phyloP scores from a whole-genome alignment of 2,888 invertebrate species.

The Himalopsyche japonica region DNA sequence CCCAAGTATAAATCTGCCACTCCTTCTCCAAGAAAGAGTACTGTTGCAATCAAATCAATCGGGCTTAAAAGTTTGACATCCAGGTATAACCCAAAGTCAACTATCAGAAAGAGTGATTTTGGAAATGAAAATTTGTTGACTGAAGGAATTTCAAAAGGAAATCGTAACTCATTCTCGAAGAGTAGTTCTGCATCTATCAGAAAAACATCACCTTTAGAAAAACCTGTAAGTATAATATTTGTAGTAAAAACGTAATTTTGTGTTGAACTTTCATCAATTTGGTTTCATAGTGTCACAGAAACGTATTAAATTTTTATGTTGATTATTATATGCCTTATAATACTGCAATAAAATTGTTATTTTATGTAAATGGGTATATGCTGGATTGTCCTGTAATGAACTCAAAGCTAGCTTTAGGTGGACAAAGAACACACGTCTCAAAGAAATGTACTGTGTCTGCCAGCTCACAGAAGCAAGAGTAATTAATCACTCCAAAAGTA shows the following conservation, averaged over 20 bases:
- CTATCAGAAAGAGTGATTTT: constrained; percentile 36
- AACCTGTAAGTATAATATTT: constrained; percentile 50
- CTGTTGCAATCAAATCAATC: constrained; percentile 30
- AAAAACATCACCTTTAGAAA: constrained; percentile 26
- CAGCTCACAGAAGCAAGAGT: too few relatives aligned
- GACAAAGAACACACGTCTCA: too few relatives aligned
- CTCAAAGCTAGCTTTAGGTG: too few relatives aligned
- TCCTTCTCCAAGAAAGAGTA: constrained; percentile 7
- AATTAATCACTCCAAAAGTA: too few relatives aligned
- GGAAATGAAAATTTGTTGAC: constrained; percentile 27
- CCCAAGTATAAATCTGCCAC: neutral
- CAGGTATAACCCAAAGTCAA: constrained; percentile 44
- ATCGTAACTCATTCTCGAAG: neutral
- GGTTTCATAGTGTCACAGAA: too few relatives aligned
- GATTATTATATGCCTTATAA: too few relatives aligned
- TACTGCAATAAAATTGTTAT: too few relatives aligned
- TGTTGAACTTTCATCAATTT: constrained; percentile 33
- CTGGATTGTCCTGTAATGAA: too few relatives aligned
- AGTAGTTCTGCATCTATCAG: constrained; percentile 13
- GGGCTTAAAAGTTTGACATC: constrained; percentile 40
- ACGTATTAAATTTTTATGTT: too few relatives aligned
- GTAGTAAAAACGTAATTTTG: constrained; percentile 48
- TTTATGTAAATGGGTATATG: too few relatives aligned
- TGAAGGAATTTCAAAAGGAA: constrained; percentile 23
- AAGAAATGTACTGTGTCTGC: too few relatives aligned